Evolutionary conservation across 1,140 invertebrate genomes (phyloP), one percentile per base, ranked within the genome.

Genomic region (Aphelenchoides fujianensis): DNA sequence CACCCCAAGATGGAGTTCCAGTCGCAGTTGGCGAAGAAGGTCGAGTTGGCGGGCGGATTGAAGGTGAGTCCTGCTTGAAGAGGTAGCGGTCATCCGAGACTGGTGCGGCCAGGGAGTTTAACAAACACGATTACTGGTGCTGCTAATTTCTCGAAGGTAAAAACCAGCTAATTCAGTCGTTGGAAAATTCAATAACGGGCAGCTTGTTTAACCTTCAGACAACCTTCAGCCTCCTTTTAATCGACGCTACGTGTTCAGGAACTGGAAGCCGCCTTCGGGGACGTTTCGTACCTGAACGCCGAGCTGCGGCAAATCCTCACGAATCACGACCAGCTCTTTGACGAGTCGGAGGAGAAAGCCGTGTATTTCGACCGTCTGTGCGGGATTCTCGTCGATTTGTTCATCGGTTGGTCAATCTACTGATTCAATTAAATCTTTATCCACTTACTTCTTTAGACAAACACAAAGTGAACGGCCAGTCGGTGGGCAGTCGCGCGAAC

Each of bases 371-470:
- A 87, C 67, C 74, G 86, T 68, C 75, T 86, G 2, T 23, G 78
- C 83, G 90, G 88, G 66, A 89, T 90, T 80, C 89, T 92, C 52
- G 90, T 89, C 7, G 90, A 92, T 81, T 85, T 93, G 7, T 92
- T 89, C 78, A 89, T 91, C 55, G 91, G 92, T 84, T 91, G 90
- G n/a, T n/a, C n/a, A n/a, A n/a, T n/a, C n/a, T n/a, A n/a, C n/a
- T n/a, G n/a, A n/a, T n/a, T n/a, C n/a, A n/a, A n/a, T n/a, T n/a
- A n/a, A n/a, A n/a, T n/a, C n/a, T n/a, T n/a, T n/a, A n/a, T n/a
- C n/a, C n/a, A n/a, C n/a, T n/a, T n/a, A n/a, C n/a, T n/a, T n/a
- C n/a, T n/a, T n/a, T n/a, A n/a, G n/a, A n/a, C n/a, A n/a, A n/a
- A 84, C 89, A 90, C 85, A 91, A 91, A 86, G 89, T 92, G 66